Base-by-base conservation (phyloP, 2,888 invertebrate species). In the Ormyrus labotus region DNA sequence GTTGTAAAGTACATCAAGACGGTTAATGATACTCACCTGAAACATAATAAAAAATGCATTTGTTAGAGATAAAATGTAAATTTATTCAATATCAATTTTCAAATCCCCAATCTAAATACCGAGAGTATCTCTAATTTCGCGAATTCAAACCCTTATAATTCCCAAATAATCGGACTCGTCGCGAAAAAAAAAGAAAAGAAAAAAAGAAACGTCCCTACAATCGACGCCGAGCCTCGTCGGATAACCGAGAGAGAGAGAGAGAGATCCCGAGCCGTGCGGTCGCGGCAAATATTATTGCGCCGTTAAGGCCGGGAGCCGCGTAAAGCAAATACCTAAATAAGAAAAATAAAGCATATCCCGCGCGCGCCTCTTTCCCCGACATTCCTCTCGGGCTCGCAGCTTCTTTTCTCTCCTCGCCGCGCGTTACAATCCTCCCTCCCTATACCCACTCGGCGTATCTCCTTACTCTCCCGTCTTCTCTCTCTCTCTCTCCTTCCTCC, bases 241-340 rank as follows among this genome's bases (percentile, higher is more conserved):
- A 34, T 34, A 34, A 34, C 34, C 34, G 34, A 34, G 34, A 34
- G 34, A 34, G 34, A 2, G 13, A 2, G 13, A 13, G 13, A 13
- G 13, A 13, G 13, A 13, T 13, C 13, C 34, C 2, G 2, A 34
- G 34, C 34, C 34, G 34, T 3, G 34, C 34, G 34, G 34, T 34
- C 34, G 34, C 34, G 2, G 65, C 58, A 67, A 64, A 64, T 47
- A 64, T 73, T 73, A 73, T 73, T 64, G 48, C 13, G 65, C 2
- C n/a, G 50, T 60, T 11, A 11, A 4, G 11, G 11, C 55, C n/a
- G 58, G 65, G 48, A 77, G 63, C 48, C 55, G 55, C 58, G 34
- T 68, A 72, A 72, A 68, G n/a, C 78, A 78, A 78, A 72, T 50
- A 34, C 34, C 34, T 34, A 63, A 68, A 63, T 13, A 50, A 67